Evolutionary conservation across 2,888 invertebrate genomes (phyloP).

Genomic region (Xestia rhomboidea): DNA sequence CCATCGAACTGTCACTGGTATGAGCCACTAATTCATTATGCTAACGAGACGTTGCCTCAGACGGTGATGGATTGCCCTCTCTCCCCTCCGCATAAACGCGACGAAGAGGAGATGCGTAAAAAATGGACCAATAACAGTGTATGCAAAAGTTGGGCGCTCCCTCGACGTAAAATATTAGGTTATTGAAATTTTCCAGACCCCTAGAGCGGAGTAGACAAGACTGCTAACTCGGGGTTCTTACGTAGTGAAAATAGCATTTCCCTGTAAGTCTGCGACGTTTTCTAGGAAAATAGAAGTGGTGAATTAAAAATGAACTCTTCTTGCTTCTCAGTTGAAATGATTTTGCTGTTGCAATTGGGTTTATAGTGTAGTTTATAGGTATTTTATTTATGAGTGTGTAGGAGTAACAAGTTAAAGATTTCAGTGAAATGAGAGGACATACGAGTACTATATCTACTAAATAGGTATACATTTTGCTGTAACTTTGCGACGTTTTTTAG

Average conservation of each 20-base stretch:
- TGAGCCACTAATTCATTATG: conserved; percentile 87
- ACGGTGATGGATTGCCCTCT: conserved; percentile 86
- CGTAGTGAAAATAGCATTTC: conserved; percentile 69
- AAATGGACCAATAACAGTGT: conserved; percentile 78
- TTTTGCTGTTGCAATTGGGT: conserved; percentile 34
- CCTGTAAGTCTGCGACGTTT: conserved; percentile 55
- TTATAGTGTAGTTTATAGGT: neutral
- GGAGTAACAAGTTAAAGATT: neutral
- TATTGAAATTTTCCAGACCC: conserved; percentile 82
- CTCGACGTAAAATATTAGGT: conserved; percentile 77
- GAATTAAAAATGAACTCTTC: conserved; percentile 55
- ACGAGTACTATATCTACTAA: neutral
- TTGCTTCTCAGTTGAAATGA: conserved; percentile 38
- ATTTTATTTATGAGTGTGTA: neutral
- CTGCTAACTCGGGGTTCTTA: conserved; percentile 67
- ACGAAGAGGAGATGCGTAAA: conserved; percentile 74
- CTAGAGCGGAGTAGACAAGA: conserved; percentile 73
- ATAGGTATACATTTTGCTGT: conserved; percentile 58
- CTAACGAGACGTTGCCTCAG: conserved; percentile 87
- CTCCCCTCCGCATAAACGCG: conserved; percentile 73
- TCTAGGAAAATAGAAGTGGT: conserved; percentile 42
- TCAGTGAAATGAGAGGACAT: neutral
- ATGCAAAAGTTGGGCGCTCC: conserved; percentile 75
- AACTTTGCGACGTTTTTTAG: conserved; percentile 48
- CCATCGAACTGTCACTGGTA: conserved; percentile 63